Evolutionary conservation across 1,140 invertebrate genomes (phyloP).

Genomic region (Monomorium pharaonis): DNA sequence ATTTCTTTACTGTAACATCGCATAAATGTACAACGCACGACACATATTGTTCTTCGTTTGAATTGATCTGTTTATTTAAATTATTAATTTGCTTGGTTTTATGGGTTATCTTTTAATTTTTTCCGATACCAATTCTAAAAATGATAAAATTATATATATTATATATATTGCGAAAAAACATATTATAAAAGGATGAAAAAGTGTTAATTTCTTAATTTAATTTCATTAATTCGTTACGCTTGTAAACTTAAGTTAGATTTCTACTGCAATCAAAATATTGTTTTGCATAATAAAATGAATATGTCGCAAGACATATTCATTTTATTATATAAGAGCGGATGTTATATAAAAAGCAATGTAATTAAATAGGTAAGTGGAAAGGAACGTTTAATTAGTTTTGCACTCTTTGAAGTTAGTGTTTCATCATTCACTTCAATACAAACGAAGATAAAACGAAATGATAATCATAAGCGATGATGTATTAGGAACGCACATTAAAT

Average conservation of each 20-base stretch:
- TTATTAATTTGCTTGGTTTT: not conserved
- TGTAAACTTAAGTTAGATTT: not conserved
- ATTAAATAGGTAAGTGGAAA: conserved; percentile 15
- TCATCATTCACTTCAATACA: not conserved
- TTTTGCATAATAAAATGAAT: not conserved
- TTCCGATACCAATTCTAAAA: not conserved
- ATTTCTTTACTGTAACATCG: not conserved
- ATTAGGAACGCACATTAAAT: conserved; percentile 21
- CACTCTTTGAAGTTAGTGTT: not conserved
- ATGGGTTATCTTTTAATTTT: not conserved
- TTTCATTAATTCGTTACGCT: not conserved
- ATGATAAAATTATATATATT: not conserved
- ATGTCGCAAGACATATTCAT: not conserved
- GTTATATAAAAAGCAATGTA: conserved; percentile 6
- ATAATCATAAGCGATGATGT: not conserved
- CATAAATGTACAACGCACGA: not conserved
- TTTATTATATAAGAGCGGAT: not conserved
- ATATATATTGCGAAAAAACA: not conserved
- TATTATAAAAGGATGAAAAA: not conserved
- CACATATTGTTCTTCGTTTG: not conserved
- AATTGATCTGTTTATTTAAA: not conserved
- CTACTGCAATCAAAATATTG: not conserved
- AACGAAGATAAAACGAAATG: not conserved
- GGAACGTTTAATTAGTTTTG: conserved; percentile 8
- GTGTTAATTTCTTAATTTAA: not conserved